These are phyloP conservation scores for Zalophus californianus DNA, from an alignment of 2,797 vertebrate species.

Conservation along the genomic window DNA sequence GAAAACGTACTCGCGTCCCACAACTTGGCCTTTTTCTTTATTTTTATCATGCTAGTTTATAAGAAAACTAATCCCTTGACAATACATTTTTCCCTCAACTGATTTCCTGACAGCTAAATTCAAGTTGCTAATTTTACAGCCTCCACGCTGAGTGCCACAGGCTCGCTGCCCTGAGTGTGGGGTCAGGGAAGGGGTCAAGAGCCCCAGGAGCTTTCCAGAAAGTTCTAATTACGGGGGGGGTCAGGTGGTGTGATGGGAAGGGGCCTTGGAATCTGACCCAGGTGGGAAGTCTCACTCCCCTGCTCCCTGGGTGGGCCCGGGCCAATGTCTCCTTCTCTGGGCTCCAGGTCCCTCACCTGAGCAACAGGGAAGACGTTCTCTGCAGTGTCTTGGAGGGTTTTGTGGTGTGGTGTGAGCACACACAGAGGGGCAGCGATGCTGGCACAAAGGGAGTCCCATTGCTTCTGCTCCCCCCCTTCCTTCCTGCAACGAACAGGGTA, in stretches of 20 bases:
- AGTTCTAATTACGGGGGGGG: background rate
- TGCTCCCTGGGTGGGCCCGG: fast-evolving
- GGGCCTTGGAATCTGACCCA: background rate
- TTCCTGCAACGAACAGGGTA: background rate
- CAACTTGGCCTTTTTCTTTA: constrained; percentile 74
- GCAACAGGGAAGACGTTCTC: fast-evolving
- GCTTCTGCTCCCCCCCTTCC: background rate
- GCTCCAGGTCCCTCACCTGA: fast-evolving
- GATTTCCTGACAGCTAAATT: constrained; percentile 66
- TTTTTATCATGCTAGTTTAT: constrained; percentile 77
- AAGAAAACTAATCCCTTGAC: constrained; percentile 70
- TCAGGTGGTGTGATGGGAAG: background rate
- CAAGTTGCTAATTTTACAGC: constrained; percentile 74
- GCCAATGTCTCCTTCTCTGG: fast-evolving
- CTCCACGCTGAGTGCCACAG: background rate
- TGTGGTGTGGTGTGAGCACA: background rate
- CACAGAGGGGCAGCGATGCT: background rate
- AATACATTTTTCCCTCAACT: constrained; percentile 15
- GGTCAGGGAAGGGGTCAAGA: background rate
- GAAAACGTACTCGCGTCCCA: constrained; percentile 80
- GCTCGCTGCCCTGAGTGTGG: background rate
- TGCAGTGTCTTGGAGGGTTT: too few relatives aligned
- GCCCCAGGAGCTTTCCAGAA: background rate
- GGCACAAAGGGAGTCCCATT: background rate
- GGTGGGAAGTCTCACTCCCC: background rate